Evolutionary conservation across 2,888 invertebrate genomes (phyloP).

Genomic region (Leptinotarsa juncta): DNA sequence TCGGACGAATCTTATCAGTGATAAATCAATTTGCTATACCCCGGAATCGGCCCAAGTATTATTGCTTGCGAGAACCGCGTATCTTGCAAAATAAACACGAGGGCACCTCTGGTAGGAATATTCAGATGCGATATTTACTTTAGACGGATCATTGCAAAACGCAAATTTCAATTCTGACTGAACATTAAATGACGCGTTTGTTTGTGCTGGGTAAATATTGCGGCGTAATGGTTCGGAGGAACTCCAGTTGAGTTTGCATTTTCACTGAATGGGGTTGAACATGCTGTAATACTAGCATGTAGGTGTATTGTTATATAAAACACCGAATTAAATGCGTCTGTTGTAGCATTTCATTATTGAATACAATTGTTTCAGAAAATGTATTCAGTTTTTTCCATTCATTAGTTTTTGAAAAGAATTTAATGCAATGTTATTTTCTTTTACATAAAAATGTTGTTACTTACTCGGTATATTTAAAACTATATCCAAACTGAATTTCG

Average conservation of each 20-base stretch:
- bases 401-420: no score
- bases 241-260: conserved; percentile 8
- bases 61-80: not conserved
- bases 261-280: not conserved
- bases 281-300: not conserved
- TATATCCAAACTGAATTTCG: no score
- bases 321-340: no score
- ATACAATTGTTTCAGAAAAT: no score
- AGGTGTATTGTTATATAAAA: not conserved
- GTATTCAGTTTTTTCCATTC: no score
- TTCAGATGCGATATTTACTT: conserved; percentile 15
- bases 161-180: conserved; percentile 19
- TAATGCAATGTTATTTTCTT: no score
- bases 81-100: conserved; percentile 2
- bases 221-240: conserved; percentile 9
- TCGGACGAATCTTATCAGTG: not conserved
- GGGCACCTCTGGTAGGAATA: conserved; percentile 13
- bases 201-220: conserved; percentile 12
- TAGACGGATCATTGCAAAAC: conserved; percentile 15
- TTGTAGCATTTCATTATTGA: no score
- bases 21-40: not conserved
- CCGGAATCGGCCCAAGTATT: not conserved
- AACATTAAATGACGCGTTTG: conserved; percentile 18
- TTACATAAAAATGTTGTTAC: no score
- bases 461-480: no score